Evolutionary conservation across 2,888 invertebrate genomes (phyloP).

Genomic region (Zygaena filipendulae): DNA sequence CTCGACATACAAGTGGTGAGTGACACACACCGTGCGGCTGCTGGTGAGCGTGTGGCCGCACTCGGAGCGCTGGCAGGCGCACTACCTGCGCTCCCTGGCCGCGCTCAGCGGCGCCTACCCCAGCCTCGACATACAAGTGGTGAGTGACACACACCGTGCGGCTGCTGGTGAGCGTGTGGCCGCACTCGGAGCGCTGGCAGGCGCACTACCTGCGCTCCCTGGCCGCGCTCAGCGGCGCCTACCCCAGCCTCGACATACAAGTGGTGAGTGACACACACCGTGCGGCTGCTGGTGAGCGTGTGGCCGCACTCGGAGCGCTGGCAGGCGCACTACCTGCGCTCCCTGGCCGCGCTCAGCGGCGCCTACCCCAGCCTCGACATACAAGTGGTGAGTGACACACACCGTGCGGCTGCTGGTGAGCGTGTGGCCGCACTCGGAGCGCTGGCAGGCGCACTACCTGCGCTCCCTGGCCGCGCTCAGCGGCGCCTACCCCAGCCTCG

Average conservation of each 20-base stretch:
- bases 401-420: constrained; percentile 86
- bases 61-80: constrained; percentile 78
- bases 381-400: constrained; percentile 85
- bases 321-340: constrained; percentile 83
- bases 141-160: constrained; percentile 74
- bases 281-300: constrained; percentile 86
- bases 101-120: constrained; percentile 74
- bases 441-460: constrained; percentile 82
- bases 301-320: constrained; percentile 87
- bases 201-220: constrained; percentile 85
- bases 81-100: constrained; percentile 83
- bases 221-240: constrained; percentile 72
- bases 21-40: constrained; percentile 73
- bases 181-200: constrained; percentile 82
- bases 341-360: constrained; percentile 75
- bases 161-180: constrained; percentile 90
- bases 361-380: constrained; percentile 76
- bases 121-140: constrained; percentile 82
- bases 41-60: constrained; percentile 92
- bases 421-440: constrained; percentile 86
- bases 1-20: constrained; percentile 86
- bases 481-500: constrained; percentile 72
- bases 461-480: constrained; percentile 79
- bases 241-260: constrained; percentile 77
- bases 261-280: constrained; percentile 75